Base-by-base conservation (phyloP, 2,113 vertebrate genomes). In the Lipophrys pholis region DNA sequence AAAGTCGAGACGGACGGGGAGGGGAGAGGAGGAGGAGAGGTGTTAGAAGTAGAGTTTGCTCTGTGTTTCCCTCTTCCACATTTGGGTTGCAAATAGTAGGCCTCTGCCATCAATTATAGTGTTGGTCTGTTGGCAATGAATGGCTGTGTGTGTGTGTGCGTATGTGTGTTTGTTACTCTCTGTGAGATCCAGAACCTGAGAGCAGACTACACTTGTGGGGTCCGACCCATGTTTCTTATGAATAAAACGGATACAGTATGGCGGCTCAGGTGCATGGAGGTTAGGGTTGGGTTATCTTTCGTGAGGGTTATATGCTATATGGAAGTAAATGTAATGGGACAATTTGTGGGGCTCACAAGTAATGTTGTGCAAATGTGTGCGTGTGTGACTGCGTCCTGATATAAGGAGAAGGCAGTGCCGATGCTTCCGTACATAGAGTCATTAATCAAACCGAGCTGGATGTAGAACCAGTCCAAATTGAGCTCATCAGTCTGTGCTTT, bases 51-150 rank as follows among this genome's bases (percentile, higher is more conserved):
- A 91, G 91, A 94, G 92, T 82, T 87, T 90, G 90, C 90, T 79
- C 93, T 89, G 46, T 90, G 73, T 69, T 30, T 30, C 70, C 54
- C 49, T 71, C 76, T 88, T 86, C 87, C 90, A 79, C 90, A 97
- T 98, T 98, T 97, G 95, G 92, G 95, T 97, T 98, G 96, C 96
- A 98, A 98, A 98, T 96, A 90, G 89, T 54, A 61, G 89, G 16
- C 92, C 88, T 92, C 69, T 89, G 94, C 92, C 96, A 95, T 98
- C 96, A 97, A 97, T 98, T 96, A 96, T 92, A 82, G 82, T 87
- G 76, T 73, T 82, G 83, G 93, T 93, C 79, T 82, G 90, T 80
- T 94, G 81, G 77, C 91, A 94, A 92, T 73, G 88, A 91, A 91
- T 88, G 92, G 92, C 91, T 89, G 0, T 46, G 53, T 69, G 53